phyloP scores from a whole-genome alignment of 2,797 vertebrate species.

The Peromyscus attwateri region DNA sequence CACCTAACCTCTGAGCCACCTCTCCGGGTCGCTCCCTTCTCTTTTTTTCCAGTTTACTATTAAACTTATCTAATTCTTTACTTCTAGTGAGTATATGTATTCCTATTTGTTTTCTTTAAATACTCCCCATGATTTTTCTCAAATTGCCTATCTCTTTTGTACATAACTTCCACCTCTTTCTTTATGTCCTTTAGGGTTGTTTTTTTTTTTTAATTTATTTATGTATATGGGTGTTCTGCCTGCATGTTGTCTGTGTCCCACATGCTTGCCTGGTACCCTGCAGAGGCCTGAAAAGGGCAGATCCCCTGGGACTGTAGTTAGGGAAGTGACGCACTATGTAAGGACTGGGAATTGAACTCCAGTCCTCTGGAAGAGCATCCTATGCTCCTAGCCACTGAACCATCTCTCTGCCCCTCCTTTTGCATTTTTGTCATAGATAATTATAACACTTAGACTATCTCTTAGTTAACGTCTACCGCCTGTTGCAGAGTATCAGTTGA shows the following conservation, averaged over 20 bases:
- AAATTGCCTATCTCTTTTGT: background rate
- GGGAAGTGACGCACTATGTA: background rate
- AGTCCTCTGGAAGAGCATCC: background rate
- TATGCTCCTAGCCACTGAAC: background rate
- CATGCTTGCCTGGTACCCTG: background rate
- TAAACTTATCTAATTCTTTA: conserved; percentile 29
- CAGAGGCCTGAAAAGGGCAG: background rate
- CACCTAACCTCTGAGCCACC: too few relatives aligned
- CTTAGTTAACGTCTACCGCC: background rate
- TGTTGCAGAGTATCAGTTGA: too few relatives aligned
- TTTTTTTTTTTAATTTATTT: background rate
- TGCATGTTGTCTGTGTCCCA: background rate
- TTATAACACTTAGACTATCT: background rate
- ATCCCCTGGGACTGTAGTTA: background rate
- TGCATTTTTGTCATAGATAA: background rate
- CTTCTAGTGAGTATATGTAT: background rate
- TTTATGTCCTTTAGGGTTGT: conserved; percentile 15
- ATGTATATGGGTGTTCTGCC: background rate
- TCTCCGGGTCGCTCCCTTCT: too few relatives aligned
- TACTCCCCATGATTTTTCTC: background rate
- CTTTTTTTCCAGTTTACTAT: background rate
- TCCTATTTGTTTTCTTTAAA: background rate
- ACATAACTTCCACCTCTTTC: background rate
- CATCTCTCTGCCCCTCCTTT: background rate
- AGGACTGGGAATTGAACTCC: background rate